phyloP scores from a whole-genome alignment of 2,888 invertebrate genomes.

The Hyles lineata region DNA sequence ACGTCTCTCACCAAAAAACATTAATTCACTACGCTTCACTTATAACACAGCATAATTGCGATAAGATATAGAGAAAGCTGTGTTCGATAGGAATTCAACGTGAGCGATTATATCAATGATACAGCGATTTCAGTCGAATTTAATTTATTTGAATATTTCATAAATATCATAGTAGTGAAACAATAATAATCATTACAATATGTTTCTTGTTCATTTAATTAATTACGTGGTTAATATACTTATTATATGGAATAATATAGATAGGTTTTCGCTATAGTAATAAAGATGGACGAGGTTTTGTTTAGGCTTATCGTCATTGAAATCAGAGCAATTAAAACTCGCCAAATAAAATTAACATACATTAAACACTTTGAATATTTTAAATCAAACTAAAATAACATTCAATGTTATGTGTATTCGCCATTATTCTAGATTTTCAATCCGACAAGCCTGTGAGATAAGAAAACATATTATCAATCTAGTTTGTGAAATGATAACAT shows the following conservation, averaged over 20 bases:
- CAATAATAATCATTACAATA: not conserved
- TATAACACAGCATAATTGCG: not conserved
- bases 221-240: slow-evolving; percentile 4
- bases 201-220: not conserved
- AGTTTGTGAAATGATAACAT: slow-evolving; percentile 14
- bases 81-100: slow-evolving; percentile 22
- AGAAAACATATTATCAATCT: slow-evolving; percentile 20
- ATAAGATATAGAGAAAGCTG: slow-evolving; percentile 25
- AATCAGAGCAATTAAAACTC: not conserved
- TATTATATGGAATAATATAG: not conserved
- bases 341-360: not conserved
- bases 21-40: slow-evolving; percentile 20
- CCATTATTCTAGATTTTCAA: not conserved
- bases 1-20: slow-evolving; percentile 4
- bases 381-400: not conserved
- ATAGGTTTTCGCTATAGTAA: not conserved
- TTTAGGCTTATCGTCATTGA: not conserved
- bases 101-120: slow-evolving; percentile 37
- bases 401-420: not conserved
- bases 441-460: slow-evolving; percentile 17
- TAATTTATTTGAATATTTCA: slow-evolving; percentile 46
- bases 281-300: too few species aligned
- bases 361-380: not conserved
- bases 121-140: slow-evolving; percentile 44
- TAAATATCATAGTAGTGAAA: slow-evolving; percentile 40